These are phyloP conservation scores for Clarias magur DNA, from an alignment of 2,113 vertebrate species.

Conservation along the genomic window DNA sequence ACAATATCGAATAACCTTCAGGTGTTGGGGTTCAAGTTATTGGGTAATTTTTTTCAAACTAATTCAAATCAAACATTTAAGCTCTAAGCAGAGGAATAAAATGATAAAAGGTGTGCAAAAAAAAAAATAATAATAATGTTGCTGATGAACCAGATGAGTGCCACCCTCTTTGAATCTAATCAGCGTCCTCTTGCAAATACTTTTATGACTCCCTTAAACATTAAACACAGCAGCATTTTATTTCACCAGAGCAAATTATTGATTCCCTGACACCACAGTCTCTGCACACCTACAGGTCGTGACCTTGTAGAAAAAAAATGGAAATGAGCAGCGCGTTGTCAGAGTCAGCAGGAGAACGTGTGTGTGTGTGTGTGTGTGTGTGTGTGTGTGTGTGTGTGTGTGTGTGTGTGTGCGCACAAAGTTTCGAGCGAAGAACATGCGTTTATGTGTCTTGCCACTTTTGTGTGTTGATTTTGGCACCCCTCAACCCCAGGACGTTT, in stretches of 20 bases:
- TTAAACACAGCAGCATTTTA: background rate
- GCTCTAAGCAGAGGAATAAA: background rate
- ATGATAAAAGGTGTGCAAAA: background rate
- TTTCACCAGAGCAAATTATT: background rate
- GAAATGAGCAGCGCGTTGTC: constrained; percentile 25
- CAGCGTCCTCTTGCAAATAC: background rate
- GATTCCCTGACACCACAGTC: constrained; percentile 3
- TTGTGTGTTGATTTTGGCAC: constrained; percentile 35
- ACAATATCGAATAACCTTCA: background rate
- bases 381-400: constrained; percentile 10
- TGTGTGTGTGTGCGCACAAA: background rate
- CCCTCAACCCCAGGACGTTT: constrained; percentile 7
- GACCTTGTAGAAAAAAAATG: constrained; percentile 34
- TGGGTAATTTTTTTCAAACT: background rate
- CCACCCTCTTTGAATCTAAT: too few species aligned
- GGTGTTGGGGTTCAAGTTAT: background rate
- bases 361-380: background rate
- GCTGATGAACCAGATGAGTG: too few species aligned
- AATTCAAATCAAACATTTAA: background rate
- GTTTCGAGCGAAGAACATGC: constrained; percentile 16
- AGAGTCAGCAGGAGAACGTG: constrained; percentile 17
- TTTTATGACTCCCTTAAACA: background rate
- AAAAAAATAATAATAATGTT: background rate
- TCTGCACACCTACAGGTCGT: constrained; percentile 22
- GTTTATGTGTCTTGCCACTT: constrained; percentile 34